A percentile compares a stretch with the other conserved stretches of the same genome.
phyloP scores from a whole-genome alignment of 2,113 vertebrate species.

The Spea bombifrons region DNA sequence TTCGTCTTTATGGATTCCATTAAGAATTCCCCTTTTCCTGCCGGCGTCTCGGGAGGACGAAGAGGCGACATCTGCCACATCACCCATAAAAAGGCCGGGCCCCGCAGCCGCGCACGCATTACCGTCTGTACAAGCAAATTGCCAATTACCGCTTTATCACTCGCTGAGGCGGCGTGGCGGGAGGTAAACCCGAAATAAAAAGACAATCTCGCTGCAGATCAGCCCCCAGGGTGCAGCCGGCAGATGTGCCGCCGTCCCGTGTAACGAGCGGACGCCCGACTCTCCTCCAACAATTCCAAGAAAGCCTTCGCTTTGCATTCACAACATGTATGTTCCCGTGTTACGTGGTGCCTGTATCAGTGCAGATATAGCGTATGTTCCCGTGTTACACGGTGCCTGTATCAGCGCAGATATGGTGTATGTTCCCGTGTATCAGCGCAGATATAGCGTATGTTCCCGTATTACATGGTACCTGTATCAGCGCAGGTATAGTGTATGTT shows the following conservation, averaged over 20 bases:
- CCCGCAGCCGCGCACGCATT: constrained; percentile 20
- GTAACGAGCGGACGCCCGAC: no score
- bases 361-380: no score
- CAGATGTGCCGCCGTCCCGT: not conserved
- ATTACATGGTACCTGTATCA: no score
- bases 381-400: no score
- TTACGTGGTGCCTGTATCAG: no score
- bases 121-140: constrained; percentile 8
- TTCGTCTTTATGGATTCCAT: constrained; percentile 32
- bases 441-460: no score
- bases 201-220: not conserved
- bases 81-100: constrained; percentile 17
- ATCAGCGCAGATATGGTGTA: no score
- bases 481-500: no score
- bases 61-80: constrained; percentile 35
- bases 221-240: not conserved
- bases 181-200: not conserved
- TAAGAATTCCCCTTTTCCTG: constrained; percentile 18
- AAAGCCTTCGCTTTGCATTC: no score
- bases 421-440: no score
- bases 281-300: no score
- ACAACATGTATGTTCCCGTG: no score
- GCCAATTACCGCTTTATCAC: constrained; percentile 28
- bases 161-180: not conserved
- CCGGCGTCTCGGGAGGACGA: constrained; percentile 17